These are phyloP conservation scores for Panagrolaimus sp. DNA, from an alignment of 1,140 invertebrate species.

Conservation along the genomic window DNA sequence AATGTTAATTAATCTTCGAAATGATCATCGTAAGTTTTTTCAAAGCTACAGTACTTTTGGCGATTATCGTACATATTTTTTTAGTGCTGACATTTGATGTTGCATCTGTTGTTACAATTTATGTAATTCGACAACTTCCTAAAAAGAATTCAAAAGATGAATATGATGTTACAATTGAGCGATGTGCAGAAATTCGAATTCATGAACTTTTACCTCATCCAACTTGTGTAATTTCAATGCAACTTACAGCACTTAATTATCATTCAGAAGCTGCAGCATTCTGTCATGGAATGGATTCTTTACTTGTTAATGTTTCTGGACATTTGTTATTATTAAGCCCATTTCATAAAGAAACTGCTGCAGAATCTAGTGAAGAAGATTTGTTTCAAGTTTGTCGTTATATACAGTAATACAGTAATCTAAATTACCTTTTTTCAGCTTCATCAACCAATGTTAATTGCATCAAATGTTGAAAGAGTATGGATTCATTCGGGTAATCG, in stretches of 20 bases:
- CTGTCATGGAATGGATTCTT: slow-evolving; percentile 52
- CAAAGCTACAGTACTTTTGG: too few species aligned
- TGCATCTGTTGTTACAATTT: slow-evolving; percentile 39
- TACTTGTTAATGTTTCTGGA: slow-evolving; percentile 55
- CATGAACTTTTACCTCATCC: slow-evolving; percentile 86
- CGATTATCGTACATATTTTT: slow-evolving; percentile 64
- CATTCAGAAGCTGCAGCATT: slow-evolving; percentile 59
- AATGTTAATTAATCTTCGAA: slow-evolving; percentile 74
- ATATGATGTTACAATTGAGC: slow-evolving; percentile 69
- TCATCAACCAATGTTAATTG: slow-evolving; percentile 80
- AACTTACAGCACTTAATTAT: slow-evolving; percentile 72
- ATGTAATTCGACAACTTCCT: slow-evolving; percentile 22
- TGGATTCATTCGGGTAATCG: slow-evolving; percentile 66
- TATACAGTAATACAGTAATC: slow-evolving; percentile 23
- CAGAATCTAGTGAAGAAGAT: slow-evolving; percentile 28
- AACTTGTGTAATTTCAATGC: slow-evolving; percentile 85
- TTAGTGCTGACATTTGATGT: slow-evolving; percentile 55
- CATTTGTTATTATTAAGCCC: slow-evolving; percentile 54
- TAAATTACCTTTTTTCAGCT: slow-evolving; percentile 64
- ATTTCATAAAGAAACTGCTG: slow-evolving; percentile 29
- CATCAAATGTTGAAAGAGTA: slow-evolving; percentile 91
- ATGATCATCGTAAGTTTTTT: slow-evolving; percentile 75
- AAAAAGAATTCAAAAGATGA: not conserved
- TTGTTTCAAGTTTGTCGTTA: slow-evolving; percentile 47
- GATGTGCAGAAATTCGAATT: slow-evolving; percentile 77